Percentiles rank a stretch among this genome's conserved stretches.
phyloP scores from a whole-genome alignment of 2,888 invertebrate species.

The Alcis repandata region DNA sequence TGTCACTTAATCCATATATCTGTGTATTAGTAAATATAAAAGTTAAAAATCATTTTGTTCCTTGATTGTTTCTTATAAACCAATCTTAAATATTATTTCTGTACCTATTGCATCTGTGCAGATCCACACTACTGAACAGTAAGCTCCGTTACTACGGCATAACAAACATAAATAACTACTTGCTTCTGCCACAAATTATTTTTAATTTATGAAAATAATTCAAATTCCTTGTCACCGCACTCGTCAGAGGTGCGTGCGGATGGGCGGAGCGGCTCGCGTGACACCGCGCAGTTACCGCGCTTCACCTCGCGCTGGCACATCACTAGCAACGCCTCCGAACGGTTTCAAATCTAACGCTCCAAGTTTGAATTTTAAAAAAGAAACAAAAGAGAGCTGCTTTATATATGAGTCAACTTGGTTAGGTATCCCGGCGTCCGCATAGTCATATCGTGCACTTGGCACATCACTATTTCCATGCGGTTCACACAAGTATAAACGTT shows the following conservation, averaged over 20 bases:
- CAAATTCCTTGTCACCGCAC: constrained; percentile 37
- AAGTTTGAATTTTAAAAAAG: constrained; percentile 31
- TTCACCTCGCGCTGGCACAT: constrained; percentile 81
- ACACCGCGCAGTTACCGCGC: constrained; percentile 73
- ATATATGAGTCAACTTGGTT: not conserved
- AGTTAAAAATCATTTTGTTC: no score
- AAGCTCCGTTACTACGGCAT: not conserved
- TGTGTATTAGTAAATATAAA: no score
- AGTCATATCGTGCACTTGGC: not conserved
- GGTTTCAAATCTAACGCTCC: constrained; percentile 39
- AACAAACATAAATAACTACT: constrained; percentile 10
- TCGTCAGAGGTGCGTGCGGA: constrained; percentile 67
- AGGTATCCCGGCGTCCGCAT: not conserved
- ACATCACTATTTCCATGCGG: not conserved
- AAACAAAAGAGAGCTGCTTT: constrained; percentile 14
- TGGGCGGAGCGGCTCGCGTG: constrained; percentile 84
- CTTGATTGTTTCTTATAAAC: no score
- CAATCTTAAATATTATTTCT: not conserved
- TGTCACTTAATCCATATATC: no score
- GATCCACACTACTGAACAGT: not conserved
- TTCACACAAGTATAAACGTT: not conserved
- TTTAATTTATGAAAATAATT: constrained; percentile 32
- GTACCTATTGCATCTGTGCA: not conserved
- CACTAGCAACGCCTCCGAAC: constrained; percentile 79
- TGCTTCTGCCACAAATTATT: constrained; percentile 2